These are phyloP conservation scores for Pseudorasbora parva DNA, from an alignment of 2,113 vertebrate genomes.

Conservation along the genomic window DNA sequence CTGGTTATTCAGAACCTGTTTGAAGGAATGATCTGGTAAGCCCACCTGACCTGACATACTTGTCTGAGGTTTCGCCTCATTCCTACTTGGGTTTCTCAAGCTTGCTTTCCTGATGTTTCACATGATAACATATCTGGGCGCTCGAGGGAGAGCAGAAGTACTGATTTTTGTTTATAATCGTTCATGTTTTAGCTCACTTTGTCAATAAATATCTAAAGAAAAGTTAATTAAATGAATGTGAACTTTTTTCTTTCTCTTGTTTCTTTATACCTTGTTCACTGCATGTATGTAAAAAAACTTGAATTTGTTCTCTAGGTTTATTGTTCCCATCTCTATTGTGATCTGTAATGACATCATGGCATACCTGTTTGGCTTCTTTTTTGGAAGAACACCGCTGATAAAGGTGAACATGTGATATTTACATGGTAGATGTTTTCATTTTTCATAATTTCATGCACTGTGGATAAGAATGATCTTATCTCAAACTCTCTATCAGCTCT, in stretches of 20 bases:
- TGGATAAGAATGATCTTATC: neutral
- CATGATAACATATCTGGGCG: neutral
- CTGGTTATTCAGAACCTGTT: conserved; percentile 99
- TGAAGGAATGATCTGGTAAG: conserved; percentile 99
- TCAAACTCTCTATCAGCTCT: conserved; percentile 77
- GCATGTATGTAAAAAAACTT: neutral
- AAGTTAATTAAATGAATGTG: neutral
- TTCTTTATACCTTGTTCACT: neutral
- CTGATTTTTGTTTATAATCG: neutral
- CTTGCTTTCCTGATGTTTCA: neutral
- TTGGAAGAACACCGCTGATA: conserved; percentile 95
- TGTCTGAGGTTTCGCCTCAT: conserved; percentile 25
- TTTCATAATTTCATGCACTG: neutral
- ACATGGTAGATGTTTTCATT: neutral
- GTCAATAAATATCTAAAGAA: neutral
- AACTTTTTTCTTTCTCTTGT: neutral
- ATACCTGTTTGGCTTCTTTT: conserved; percentile 98
- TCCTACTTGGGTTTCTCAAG: neutral
- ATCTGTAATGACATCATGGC: conserved; percentile 98
- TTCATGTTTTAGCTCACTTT: neutral
- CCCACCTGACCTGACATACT: conserved; percentile 45
- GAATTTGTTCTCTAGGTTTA: conserved; percentile 81
- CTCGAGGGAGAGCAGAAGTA: neutral
- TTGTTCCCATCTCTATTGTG: conserved; percentile 96
- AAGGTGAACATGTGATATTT: conserved; percentile 78